Conservation (phyloP, 2,797 vertebrate genomes). For the Microctenopoma stevenorrisi region DNA sequence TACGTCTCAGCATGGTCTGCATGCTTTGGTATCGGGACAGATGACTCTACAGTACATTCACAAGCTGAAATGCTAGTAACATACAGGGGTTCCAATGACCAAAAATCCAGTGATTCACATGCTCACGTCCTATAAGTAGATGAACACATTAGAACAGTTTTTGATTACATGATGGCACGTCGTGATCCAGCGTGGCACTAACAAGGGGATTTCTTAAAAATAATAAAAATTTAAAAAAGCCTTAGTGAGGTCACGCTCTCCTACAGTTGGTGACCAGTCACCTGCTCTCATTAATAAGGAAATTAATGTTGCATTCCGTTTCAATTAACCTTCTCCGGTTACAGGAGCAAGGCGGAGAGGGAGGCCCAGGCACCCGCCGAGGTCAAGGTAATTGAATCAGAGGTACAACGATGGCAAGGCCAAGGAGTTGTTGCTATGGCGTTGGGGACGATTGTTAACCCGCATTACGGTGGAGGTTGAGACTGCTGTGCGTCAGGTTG, state of each 20-base stretch:
- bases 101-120: slow-evolving; percentile 13
- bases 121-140: neutral
- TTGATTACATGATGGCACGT: slow-evolving; percentile 1
- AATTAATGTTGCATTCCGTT: slow-evolving; percentile 87
- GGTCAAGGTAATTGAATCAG: slow-evolving; percentile 87
- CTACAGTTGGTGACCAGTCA: slow-evolving; percentile 73
- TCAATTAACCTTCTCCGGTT: slow-evolving; percentile 87
- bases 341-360: slow-evolving; percentile 77
- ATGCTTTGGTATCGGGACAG: slow-evolving; percentile 17
- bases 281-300: slow-evolving; percentile 84
- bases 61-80: neutral
- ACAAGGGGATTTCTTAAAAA: slow-evolving; percentile 29
- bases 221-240: slow-evolving; percentile 26
- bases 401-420: slow-evolving; percentile 77
- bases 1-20: slow-evolving; percentile 2
- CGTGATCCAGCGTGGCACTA: slow-evolving; percentile 29
- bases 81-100: neutral
- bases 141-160: slow-evolving; percentile 15
- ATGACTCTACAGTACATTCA: slow-evolving; percentile 21
- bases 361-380: slow-evolving; percentile 73
- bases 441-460: slow-evolving; percentile 55
- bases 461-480: slow-evolving; percentile 58
- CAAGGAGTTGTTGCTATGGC: slow-evolving; percentile 69
- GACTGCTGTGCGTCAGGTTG: slow-evolving; percentile 47
- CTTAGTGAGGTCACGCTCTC: slow-evolving; percentile 69